Base-by-base conservation (phyloP, 2,797 vertebrate genomes). In the Betta splendens region DNA sequence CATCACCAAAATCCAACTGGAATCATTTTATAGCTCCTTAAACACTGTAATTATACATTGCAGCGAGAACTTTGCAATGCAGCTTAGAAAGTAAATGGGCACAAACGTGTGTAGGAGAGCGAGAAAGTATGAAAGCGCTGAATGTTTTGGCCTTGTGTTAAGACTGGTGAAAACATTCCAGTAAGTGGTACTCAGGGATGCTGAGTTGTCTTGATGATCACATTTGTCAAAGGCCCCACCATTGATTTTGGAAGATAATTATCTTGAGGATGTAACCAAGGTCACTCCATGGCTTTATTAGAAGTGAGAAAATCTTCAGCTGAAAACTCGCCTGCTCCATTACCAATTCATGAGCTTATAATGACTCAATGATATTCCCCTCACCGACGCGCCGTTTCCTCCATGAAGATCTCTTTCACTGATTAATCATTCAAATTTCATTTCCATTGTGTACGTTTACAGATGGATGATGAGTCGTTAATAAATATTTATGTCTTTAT, bases 301-400 rank as follows among this genome's bases (percentile, higher is more conserved):
- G 60, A 77, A 73, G 65, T 57, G 61, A 74, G 68, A 75, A 53
- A 80, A 77, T 77, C 50, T 64, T 70, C 43, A 48, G 18, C 60
- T 60, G 59, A 68, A 75, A 84, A 80, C 63, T 48, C 42, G 50
- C 67, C 47, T 40, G 37, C 42, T 31, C 26, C 63, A 88, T 90
- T 85, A 87, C 53, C 42, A 84, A 87, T 89, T 86, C 83, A 90
- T 88, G 78, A 88, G 75, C 62, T 70, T 61, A 83, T 86, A 83
- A 90, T 83, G 69, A 84, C 64, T 67, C 60, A 65, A 72, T 79
- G 54, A 81, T 75, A 82, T 77, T 82, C 80, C 82, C 65, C 79
- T 44, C 66, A 59, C 43, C 55, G 45, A 36, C 65, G 64, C 56
- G 72, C 44, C 51, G 46, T 75, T 69, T 68, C 58, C 55, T 64